phyloP scores from a whole-genome alignment of 1,140 invertebrate species.

The Drosophila sturtevanti region DNA sequence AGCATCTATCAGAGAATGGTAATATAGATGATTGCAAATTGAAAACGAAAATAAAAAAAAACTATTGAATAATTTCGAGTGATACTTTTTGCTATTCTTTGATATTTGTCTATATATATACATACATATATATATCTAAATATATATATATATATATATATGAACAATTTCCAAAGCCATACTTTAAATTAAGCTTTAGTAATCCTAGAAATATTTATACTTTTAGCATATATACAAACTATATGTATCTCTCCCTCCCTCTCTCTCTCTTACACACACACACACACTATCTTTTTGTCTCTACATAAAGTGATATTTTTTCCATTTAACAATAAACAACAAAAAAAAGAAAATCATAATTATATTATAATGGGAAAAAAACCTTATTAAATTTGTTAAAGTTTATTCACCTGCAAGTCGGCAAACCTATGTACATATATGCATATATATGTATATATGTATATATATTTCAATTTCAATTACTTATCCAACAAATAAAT shows the following conservation, averaged over 20 bases:
- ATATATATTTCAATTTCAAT: not conserved
- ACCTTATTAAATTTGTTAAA: conserved; percentile 13
- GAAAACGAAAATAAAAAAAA: no score
- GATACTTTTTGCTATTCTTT: no score
- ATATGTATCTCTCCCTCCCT: conserved; percentile 18
- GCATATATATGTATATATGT: not conserved
- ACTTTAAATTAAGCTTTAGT: conserved; percentile 52
- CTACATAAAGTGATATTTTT: conserved; percentile 73
- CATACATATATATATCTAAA: not conserved
- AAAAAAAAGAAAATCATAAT: conserved; percentile 56
- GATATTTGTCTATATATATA: no score
- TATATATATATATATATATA: not conserved
- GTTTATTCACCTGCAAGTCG: conserved; percentile 37
- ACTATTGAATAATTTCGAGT: no score
- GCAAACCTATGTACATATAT: not conserved
- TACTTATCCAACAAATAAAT: conserved; percentile 45
- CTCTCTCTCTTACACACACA: conserved; percentile 17
- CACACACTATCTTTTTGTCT: conserved; percentile 33
- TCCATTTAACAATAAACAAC: conserved; percentile 57
- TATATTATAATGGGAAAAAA: conserved; percentile 30
- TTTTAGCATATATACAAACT: conserved; percentile 17
- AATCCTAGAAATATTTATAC: conserved; percentile 41
- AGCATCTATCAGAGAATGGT: no score
- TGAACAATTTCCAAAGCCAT: conserved; percentile 11
- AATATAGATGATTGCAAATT: no score